These are phyloP conservation scores for Protonibea diacanthus DNA, from an alignment of 2,797 vertebrate species.

Conservation along the genomic window DNA sequence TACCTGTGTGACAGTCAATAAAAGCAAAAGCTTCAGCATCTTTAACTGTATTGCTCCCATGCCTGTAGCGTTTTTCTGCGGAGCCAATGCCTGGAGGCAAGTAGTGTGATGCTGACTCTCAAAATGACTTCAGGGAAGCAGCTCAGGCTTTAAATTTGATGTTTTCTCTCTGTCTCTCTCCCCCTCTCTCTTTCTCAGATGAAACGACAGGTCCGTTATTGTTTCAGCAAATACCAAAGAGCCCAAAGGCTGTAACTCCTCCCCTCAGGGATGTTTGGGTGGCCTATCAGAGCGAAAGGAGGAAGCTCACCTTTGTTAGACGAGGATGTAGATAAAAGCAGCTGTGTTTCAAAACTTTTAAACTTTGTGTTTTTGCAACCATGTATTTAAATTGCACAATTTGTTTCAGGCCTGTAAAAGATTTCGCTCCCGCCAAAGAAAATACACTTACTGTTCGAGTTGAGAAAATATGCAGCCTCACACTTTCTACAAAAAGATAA, in stretches of 20 bases:
- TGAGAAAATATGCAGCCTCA: background rate
- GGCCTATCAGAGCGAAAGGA: slow-evolving; percentile 70
- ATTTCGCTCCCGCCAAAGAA: background rate
- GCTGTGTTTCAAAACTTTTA: slow-evolving; percentile 6
- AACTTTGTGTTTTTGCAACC: background rate
- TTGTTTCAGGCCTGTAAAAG: background rate
- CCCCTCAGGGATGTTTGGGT: slow-evolving; percentile 68
- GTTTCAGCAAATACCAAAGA: slow-evolving; percentile 82
- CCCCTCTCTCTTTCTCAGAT: slow-evolving; percentile 36
- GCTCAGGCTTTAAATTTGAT: slow-evolving; percentile 59
- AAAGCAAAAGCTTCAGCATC: slow-evolving; percentile 71
- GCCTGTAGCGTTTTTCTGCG: slow-evolving; percentile 26
- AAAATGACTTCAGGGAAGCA: slow-evolving; percentile 71
- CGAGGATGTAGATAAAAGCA: slow-evolving; percentile 28
- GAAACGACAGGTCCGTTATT: slow-evolving; percentile 82
- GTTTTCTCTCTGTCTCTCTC: slow-evolving; percentile 3
- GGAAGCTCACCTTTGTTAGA: slow-evolving; percentile 51
- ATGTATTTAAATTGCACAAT: background rate
- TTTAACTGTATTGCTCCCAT: slow-evolving; percentile 67
- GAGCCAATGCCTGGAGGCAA: slow-evolving; percentile 70
- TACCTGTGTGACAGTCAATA: slow-evolving; percentile 74
- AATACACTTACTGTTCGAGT: too few relatives aligned
- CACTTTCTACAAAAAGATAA: slow-evolving; percentile 9
- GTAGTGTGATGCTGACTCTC: slow-evolving; percentile 55
- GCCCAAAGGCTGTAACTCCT: slow-evolving; percentile 77